A percentile compares a stretch with the other conserved stretches of the same genome.
Conservation (phyloP, 2,113 vertebrate genomes). For the Rutilus rutilus region DNA sequence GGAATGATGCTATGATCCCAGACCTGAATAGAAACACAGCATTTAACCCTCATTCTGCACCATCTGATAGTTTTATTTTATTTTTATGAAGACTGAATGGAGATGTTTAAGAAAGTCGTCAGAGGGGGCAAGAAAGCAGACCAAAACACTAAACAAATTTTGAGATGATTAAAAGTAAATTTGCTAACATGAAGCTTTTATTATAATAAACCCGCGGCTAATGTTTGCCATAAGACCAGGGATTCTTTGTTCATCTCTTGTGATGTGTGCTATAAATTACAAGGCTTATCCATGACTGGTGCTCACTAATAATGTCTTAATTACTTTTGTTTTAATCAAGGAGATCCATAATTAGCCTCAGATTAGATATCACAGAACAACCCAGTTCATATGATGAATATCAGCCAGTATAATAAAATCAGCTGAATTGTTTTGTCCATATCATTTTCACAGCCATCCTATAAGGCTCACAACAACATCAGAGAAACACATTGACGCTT, state of each 20-base stretch:
- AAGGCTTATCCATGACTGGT: not conserved
- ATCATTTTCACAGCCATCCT: not conserved
- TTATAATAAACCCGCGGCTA: not conserved
- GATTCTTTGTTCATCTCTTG: not conserved
- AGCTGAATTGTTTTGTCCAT: not conserved
- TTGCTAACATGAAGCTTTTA: conserved; percentile 11
- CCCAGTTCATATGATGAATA: not conserved
- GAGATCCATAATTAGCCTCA: conserved; percentile 3
- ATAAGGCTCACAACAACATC: not conserved
- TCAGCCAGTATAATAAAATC: not conserved
- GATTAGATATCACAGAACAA: conserved; percentile 9
- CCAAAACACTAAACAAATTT: not conserved
- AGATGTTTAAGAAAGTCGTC: not conserved
- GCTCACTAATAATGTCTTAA: conserved; percentile 2
- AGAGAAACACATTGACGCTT: not conserved
- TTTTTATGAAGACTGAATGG: not conserved
- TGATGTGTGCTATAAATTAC: conserved; percentile 4
- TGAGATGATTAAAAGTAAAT: conserved; percentile 1
- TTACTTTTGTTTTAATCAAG: conserved; percentile 17
- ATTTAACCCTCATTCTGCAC: not conserved
- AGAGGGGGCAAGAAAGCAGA: not conserved
- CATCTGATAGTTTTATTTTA: not conserved
- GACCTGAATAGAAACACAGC: not conserved
- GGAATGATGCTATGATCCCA: not conserved
- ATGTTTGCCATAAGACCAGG: not conserved